Percentiles rank a stretch among this genome's conserved stretches.
Evolutionary conservation across 2,888 invertebrate genomes (phyloP).

Genomic region (Microchrysa polita): DNA sequence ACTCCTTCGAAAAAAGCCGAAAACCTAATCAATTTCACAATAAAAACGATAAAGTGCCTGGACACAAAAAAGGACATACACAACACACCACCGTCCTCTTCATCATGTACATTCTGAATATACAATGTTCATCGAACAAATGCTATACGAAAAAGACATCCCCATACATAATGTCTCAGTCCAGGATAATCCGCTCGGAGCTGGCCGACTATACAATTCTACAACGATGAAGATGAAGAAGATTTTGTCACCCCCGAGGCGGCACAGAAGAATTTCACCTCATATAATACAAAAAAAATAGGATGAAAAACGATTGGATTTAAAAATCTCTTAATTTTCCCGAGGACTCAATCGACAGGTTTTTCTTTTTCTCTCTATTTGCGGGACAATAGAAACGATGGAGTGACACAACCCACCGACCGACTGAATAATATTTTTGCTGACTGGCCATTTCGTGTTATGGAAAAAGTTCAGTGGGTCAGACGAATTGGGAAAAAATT

Average conservation of each 20-base stretch:
- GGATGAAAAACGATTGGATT: conserved; percentile 6
- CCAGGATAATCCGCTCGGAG: conserved; percentile 24
- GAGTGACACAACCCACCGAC: conserved; percentile 8
- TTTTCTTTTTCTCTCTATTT: too few relatives aligned
- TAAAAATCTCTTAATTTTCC: conserved; percentile 32
- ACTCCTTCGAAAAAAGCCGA: background rate
- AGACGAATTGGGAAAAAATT: background rate
- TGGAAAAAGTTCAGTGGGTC: conserved; percentile 10
- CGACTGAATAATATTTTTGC: too few relatives aligned
- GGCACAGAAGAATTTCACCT: conserved; percentile 12
- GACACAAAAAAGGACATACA: background rate
- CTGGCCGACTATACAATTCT: too few relatives aligned
- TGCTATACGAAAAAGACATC: background rate
- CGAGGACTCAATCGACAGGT: conserved; percentile 4
- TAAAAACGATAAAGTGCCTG: conserved; percentile 2
- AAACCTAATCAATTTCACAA: conserved; percentile 34
- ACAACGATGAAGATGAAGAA: too few relatives aligned
- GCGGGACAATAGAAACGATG: background rate
- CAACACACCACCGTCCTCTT: background rate
- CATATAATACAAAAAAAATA: too few relatives aligned
- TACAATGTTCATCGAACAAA: background rate
- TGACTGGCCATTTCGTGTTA: background rate
- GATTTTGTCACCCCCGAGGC: conserved; percentile 13
- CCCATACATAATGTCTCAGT: background rate
- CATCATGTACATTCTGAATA: background rate